These are phyloP conservation scores for Cossypha caffra DNA, from an alignment of 2,797 vertebrate genomes.

Conservation along the genomic window DNA sequence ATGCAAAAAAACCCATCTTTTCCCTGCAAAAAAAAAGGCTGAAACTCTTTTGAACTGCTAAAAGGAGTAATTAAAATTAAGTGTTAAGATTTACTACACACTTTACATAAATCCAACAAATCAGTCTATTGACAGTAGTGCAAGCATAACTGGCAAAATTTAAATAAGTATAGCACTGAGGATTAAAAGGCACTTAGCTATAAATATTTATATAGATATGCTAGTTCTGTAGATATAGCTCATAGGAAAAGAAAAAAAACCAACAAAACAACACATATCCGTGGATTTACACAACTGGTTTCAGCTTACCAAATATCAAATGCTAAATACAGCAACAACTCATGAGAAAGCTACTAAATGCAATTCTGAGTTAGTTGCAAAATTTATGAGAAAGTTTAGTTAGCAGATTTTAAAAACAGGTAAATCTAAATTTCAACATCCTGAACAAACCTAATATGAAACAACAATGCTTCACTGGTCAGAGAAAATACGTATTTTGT, in stretches of 20 bases:
- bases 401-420: neutral
- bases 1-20: fast-evolving
- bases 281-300: neutral
- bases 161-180: neutral
- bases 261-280: neutral
- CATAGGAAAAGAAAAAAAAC: neutral
- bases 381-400: neutral
- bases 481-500: neutral
- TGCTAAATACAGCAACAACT: neutral
- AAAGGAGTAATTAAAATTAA: neutral
- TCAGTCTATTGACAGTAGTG: neutral
- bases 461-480: neutral
- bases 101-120: neutral
- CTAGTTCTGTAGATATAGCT: neutral
- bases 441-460: neutral
- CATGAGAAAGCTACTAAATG: neutral
- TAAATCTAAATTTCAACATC: neutral
- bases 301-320: neutral
- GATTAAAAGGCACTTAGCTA: slow-evolving; percentile 9
- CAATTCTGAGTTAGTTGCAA: neutral
- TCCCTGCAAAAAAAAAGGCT: neutral
- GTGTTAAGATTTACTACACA: neutral
- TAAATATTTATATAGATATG: neutral
- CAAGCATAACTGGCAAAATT: neutral
- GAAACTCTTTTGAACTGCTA: neutral